Percentiles rank a stretch among this genome's conserved stretches.
Evolutionary conservation across 1,140 invertebrate genomes (phyloP).

Genomic region (Fopius arisanus): DNA sequence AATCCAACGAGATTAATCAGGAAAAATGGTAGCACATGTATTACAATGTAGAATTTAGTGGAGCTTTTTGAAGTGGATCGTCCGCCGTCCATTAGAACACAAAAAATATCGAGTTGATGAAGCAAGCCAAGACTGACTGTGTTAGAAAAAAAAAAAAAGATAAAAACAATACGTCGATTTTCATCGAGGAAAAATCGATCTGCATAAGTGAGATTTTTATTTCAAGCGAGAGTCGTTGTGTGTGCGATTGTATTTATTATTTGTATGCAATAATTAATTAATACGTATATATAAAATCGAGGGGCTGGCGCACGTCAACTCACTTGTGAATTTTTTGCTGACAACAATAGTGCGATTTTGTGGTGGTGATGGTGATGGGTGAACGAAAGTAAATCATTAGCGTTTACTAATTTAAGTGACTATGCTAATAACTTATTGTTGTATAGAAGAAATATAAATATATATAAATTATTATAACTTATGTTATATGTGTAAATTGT

Average conservation of each 20-base stretch:
- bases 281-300: too few species aligned
- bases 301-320: too few species aligned
- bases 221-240: too few species aligned
- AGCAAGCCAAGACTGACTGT: conserved; percentile 55
- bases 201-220: too few species aligned
- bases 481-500: conserved; percentile 59
- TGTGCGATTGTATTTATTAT: neutral
- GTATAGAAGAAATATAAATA: conserved; percentile 50
- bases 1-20: neutral
- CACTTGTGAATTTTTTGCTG: too few species aligned
- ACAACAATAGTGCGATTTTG: neutral
- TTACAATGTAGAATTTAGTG: conserved; percentile 5
- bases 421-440: conserved; percentile 45
- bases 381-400: conserved; percentile 27
- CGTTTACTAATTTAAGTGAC: neutral
- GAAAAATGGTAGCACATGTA: neutral
- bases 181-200: too few species aligned
- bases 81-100: conserved; percentile 11
- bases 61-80: conserved; percentile 10
- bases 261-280: neutral
- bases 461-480: conserved; percentile 49
- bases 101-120: conserved; percentile 26
- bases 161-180: too few species aligned
- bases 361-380: conserved; percentile 34
- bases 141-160: conserved; percentile 42